These are phyloP conservation scores for Luffia ferchaultella DNA, from an alignment of 2,888 invertebrate genomes.

Conservation along the genomic window DNA sequence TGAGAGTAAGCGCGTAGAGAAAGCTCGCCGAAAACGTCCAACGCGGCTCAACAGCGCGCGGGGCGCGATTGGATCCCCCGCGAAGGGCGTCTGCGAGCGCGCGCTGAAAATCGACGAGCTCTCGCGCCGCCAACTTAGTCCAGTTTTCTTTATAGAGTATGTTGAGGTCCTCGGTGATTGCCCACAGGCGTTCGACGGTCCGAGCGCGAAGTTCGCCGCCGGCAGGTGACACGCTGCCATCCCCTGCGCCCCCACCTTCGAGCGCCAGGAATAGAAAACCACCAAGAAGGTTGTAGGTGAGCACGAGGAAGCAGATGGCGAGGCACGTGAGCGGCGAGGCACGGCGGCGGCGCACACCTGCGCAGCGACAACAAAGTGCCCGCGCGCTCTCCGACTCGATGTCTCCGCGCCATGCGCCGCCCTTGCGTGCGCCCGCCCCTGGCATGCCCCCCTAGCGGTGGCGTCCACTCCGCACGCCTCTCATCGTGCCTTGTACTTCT, in stretches of 20 bases:
- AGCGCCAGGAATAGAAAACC: constrained; percentile 90
- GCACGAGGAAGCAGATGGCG: constrained; percentile 84
- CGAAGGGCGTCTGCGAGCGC: constrained; percentile 56
- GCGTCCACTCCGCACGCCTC: neutral
- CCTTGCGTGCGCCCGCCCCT: neutral
- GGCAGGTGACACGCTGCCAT: constrained; percentile 69
- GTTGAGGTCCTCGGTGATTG: constrained; percentile 86
- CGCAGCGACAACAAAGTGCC: constrained; percentile 30
- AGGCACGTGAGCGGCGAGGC: constrained; percentile 77
- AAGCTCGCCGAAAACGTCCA: constrained; percentile 88
- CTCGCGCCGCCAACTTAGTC: constrained; percentile 87
- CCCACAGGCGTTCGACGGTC: constrained; percentile 85
- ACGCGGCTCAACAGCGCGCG: constrained; percentile 32
- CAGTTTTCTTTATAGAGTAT: constrained; percentile 92
- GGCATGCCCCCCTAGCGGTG: neutral
- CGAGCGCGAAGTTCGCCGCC: constrained; percentile 69
- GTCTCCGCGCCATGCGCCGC: neutral
- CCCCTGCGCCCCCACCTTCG: constrained; percentile 69
- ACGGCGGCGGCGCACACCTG: constrained; percentile 19
- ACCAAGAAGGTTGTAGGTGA: constrained; percentile 91
- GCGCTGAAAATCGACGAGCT: constrained; percentile 86
- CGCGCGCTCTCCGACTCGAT: constrained; percentile 16
- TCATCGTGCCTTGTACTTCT: neutral
- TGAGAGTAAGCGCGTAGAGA: constrained; percentile 91
- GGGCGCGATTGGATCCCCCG: constrained; percentile 33